phyloP scores from a whole-genome alignment of 2,113 vertebrate genomes.

The Vireo altiloquus region DNA sequence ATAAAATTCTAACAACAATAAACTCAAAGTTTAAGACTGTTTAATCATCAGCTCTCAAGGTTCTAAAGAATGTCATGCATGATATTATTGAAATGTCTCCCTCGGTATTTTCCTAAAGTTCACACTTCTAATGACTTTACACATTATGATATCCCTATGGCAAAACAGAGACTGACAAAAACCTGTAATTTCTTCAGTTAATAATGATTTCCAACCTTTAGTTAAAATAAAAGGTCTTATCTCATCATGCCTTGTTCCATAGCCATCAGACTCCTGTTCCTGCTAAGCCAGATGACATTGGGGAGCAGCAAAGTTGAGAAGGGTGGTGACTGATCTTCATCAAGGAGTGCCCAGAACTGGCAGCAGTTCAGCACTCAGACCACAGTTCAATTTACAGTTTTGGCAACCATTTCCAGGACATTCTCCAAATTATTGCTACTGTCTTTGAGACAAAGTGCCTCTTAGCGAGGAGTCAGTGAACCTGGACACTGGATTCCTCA shows the following conservation, averaged over 20 bases:
- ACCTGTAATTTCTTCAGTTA: background rate
- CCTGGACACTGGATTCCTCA: background rate
- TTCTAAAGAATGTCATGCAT: background rate
- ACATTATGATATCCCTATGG: background rate
- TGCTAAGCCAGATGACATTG: background rate
- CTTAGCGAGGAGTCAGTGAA: slow-evolving; percentile 32
- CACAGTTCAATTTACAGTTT: slow-evolving; percentile 52
- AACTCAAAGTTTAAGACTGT: background rate
- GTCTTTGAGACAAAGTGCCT: slow-evolving; percentile 46
- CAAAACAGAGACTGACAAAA: background rate
- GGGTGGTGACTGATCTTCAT: slow-evolving; percentile 40
- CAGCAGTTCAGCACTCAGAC: slow-evolving; percentile 26
- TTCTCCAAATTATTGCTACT: slow-evolving; percentile 38
- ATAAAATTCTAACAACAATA: background rate
- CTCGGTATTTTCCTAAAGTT: background rate
- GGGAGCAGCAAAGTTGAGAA: slow-evolving; percentile 16
- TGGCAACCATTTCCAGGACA: slow-evolving; percentile 36
- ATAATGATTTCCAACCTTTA: background rate
- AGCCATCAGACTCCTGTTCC: background rate
- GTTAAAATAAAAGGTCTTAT: background rate
- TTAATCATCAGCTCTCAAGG: background rate
- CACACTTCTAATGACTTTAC: background rate
- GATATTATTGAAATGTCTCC: background rate
- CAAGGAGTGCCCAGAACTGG: slow-evolving; percentile 32
- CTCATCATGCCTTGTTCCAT: background rate